Evolutionary conservation across 2,888 invertebrate species (phyloP).

Genomic region (Parapristionchus giblindavisi): DNA sequence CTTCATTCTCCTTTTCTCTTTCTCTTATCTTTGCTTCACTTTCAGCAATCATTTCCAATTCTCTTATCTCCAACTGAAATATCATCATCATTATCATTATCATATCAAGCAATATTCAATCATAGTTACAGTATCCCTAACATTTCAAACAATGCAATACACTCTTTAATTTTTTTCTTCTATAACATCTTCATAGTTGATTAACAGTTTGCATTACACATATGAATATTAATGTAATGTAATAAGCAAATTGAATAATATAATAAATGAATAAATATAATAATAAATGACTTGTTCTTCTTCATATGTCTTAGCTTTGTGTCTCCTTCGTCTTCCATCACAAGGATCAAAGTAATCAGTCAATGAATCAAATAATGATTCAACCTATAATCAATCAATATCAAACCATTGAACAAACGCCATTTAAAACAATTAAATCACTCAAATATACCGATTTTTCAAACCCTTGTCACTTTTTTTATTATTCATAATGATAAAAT

Average conservation of each 20-base stretch:
- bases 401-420: background rate
- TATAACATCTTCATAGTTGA: constrained; percentile 1
- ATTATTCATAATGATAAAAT: background rate
- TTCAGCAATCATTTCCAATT: constrained; percentile 37
- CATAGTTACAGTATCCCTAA: background rate
- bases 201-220: background rate
- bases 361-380: constrained; percentile 64
- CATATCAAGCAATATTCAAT: background rate
- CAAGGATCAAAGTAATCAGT: constrained; percentile 66
- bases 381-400: constrained; percentile 51
- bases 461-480: background rate
- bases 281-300: constrained; percentile 42
- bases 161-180: constrained; percentile 1
- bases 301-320: constrained; percentile 46
- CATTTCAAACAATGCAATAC: background rate
- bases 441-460: too few relatives aligned
- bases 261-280: background rate
- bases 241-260: background rate
- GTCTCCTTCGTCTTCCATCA: constrained; percentile 49
- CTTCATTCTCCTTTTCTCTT: constrained; percentile 35
- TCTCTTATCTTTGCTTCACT: constrained; percentile 28
- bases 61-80: constrained; percentile 34
- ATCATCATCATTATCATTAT: background rate
- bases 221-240: background rate
- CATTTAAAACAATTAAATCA: background rate